Evolutionary conservation across 2,797 vertebrate species (phyloP).

Genomic region (Spinibarbus caldwelli): DNA sequence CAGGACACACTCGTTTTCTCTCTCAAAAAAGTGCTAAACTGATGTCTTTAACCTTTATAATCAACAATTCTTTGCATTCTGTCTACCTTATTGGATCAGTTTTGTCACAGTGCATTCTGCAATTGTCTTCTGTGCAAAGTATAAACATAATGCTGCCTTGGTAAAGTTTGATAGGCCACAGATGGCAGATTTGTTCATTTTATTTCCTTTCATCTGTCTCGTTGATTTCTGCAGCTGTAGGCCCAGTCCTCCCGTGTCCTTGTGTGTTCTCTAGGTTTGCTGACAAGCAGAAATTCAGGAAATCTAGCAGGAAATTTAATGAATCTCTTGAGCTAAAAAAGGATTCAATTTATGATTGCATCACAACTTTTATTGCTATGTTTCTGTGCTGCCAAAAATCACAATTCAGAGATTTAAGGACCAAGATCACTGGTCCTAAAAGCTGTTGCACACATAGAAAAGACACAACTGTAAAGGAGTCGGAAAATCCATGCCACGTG

Average conservation of each 20-base stretch:
- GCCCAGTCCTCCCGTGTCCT: background rate
- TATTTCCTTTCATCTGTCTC: background rate
- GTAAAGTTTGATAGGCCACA: background rate
- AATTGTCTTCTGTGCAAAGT: background rate
- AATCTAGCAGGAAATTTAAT: background rate
- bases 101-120: background rate
- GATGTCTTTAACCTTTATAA: background rate
- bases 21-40: background rate
- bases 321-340: background rate
- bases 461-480: background rate
- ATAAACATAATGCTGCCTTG: background rate
- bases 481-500: background rate
- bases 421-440: background rate
- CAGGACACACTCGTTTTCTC: background rate
- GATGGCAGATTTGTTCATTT: background rate
- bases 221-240: background rate
- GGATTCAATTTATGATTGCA: background rate
- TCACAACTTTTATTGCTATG: background rate
- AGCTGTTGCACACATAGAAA: background rate
- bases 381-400: background rate
- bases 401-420: background rate
- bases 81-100: background rate
- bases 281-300: background rate
- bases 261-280: background rate
- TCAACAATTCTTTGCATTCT: background rate